Evolutionary conservation across 2,888 invertebrate genomes (phyloP).

Genomic region (Maniola hyperantus): DNA sequence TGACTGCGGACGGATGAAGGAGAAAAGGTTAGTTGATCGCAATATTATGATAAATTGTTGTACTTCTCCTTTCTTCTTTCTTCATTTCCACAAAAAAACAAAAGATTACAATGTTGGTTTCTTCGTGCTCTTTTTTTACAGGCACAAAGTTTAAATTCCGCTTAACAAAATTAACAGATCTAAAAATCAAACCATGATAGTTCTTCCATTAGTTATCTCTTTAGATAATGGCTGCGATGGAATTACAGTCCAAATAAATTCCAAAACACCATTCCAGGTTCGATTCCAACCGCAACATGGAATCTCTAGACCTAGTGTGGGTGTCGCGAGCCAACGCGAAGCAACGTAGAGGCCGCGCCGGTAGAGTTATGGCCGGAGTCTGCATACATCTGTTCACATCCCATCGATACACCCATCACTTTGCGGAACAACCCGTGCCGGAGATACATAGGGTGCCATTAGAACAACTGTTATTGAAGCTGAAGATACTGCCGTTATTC

Average conservation of each 20-base stretch:
- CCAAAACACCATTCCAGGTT: conserved; percentile 70
- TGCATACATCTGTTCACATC: conserved; percentile 93
- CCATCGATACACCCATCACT: conserved; percentile 85
- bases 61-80: too few species aligned
- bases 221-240: too few species aligned
- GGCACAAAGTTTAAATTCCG: too few species aligned
- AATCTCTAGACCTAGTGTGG: conserved; percentile 93
- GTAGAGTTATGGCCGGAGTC: conserved; percentile 94
- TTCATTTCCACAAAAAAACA: too few species aligned
- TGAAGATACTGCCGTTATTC: conserved; percentile 85
- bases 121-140: too few species aligned
- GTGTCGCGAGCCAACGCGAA: conserved; percentile 94
- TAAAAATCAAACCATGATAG: too few species aligned
- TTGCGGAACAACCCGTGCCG: conserved; percentile 90
- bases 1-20: conserved; percentile 96
- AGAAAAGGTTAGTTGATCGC: conserved; percentile 76
- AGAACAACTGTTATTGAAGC: conserved; percentile 89
- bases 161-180: too few species aligned
- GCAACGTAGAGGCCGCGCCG: conserved; percentile 95
- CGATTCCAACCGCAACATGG: conserved; percentile 92
- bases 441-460: conserved; percentile 95
- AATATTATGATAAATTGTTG: too few species aligned
- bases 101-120: too few species aligned
- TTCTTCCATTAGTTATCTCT: too few species aligned
- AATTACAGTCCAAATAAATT: too few species aligned